These are phyloP conservation scores for Nemoura dubitans DNA, from an alignment of 2,888 invertebrate genomes.

Conservation along the genomic window DNA sequence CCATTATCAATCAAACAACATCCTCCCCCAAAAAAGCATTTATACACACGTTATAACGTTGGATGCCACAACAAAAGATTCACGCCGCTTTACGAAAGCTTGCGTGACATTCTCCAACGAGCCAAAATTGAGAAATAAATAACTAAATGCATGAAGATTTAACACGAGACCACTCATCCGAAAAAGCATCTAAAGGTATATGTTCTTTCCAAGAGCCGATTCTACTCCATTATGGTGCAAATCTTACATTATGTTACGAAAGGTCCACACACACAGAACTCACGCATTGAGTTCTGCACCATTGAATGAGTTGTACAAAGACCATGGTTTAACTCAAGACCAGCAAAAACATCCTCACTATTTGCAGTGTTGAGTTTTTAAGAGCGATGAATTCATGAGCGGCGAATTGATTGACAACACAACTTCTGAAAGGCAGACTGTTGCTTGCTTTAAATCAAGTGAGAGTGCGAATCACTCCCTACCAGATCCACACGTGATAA, in stretches of 20 bases:
- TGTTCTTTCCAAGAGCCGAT: neutral
- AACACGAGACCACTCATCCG: neutral
- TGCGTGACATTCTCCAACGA: slow-evolving; percentile 7
- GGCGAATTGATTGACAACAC: neutral
- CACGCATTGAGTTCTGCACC: neutral
- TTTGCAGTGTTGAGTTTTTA: neutral
- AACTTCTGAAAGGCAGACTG: neutral
- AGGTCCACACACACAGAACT: neutral
- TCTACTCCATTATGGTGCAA: neutral
- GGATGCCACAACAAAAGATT: slow-evolving; percentile 2
- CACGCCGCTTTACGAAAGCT: neutral
- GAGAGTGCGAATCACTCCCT: neutral
- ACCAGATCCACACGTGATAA: neutral
- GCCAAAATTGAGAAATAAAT: slow-evolving; percentile 28
- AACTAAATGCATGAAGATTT: slow-evolving; percentile 4
- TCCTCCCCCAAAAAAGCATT: neutral
- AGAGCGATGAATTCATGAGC: neutral
- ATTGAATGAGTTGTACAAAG: neutral
- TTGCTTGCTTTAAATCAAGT: neutral
- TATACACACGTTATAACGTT: neutral
- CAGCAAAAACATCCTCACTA: neutral
- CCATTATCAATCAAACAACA: neutral
- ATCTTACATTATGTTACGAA: neutral
- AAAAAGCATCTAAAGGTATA: slow-evolving; percentile 3
- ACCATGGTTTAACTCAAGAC: neutral